phyloP scores from a whole-genome alignment of 2,797 vertebrate genomes.

The Alca torda region DNA sequence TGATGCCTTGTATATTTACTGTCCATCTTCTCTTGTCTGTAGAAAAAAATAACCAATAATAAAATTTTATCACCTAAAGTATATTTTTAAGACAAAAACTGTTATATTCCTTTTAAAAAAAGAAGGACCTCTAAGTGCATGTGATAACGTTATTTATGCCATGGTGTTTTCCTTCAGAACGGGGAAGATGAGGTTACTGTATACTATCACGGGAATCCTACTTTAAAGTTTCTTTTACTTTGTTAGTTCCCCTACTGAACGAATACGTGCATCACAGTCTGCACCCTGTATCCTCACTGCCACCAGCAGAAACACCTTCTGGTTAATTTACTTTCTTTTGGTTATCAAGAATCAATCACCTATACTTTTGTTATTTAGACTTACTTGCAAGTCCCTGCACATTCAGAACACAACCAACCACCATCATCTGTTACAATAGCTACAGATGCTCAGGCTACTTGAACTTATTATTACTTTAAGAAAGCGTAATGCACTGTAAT shows the following conservation, averaged over 20 bases:
- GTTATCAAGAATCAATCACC: neutral
- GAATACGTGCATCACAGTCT: neutral
- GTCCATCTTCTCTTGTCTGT: neutral
- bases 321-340: neutral
- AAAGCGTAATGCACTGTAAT: neutral
- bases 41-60: constrained; percentile 26
- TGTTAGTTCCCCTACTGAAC: neutral
- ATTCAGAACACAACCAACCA: neutral
- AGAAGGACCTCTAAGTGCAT: neutral
- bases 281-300: neutral
- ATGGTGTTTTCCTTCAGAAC: neutral
- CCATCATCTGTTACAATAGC: neutral
- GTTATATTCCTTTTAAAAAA: neutral
- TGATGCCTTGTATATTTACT: constrained; percentile 5
- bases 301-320: neutral
- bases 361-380: neutral
- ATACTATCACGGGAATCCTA: neutral
- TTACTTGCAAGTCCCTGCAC: neutral
- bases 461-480: neutral
- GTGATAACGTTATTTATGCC: neutral
- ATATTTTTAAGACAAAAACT: constrained; percentile 33
- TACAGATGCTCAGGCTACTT: neutral
- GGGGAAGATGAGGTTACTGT: neutral
- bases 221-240: neutral
- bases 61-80: constrained; percentile 29